phyloP scores from a whole-genome alignment of 1,140 invertebrate species.

The Danaus melanippus region DNA sequence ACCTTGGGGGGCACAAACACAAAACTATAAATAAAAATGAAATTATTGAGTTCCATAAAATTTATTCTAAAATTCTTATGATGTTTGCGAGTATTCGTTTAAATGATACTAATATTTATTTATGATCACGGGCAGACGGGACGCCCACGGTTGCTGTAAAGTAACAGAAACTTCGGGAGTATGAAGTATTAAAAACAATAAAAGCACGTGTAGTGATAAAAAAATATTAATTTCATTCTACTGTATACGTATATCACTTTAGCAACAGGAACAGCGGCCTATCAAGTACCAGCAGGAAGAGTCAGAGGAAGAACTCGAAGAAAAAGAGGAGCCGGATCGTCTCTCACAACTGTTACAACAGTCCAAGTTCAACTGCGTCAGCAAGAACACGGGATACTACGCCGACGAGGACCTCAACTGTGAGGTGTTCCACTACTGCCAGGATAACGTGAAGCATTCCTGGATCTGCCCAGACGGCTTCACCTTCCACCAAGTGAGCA shows the following conservation, averaged over 20 bases:
- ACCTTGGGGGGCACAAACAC: no score
- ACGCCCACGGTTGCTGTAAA: no score
- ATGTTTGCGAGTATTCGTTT: no score
- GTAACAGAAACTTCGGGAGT: no score
- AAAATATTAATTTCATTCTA: no score
- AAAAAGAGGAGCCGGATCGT: slow-evolving; percentile 89
- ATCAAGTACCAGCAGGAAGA: slow-evolving; percentile 42
- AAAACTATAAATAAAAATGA: neutral
- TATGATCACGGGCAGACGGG: no score
- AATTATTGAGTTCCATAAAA: neutral
- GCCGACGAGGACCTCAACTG: slow-evolving; percentile 91
- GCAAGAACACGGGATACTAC: slow-evolving; percentile 90
- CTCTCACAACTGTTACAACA: slow-evolving; percentile 84
- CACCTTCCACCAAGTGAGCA: slow-evolving; percentile 88
- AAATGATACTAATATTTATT: no score
- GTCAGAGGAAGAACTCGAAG: slow-evolving; percentile 75
- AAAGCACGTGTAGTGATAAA: no score
- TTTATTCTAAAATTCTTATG: neutral
- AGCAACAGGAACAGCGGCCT: slow-evolving; percentile 49
- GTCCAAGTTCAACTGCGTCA: slow-evolving; percentile 86
- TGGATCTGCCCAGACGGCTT: slow-evolving; percentile 95
- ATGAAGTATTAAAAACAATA: no score
- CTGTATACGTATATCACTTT: neutral
- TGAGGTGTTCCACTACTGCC: slow-evolving; percentile 95
- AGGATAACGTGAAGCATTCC: slow-evolving; percentile 90